These are phyloP conservation scores for Ascaphus truei DNA, from an alignment of 2,113 vertebrate genomes.

Conservation along the genomic window DNA sequence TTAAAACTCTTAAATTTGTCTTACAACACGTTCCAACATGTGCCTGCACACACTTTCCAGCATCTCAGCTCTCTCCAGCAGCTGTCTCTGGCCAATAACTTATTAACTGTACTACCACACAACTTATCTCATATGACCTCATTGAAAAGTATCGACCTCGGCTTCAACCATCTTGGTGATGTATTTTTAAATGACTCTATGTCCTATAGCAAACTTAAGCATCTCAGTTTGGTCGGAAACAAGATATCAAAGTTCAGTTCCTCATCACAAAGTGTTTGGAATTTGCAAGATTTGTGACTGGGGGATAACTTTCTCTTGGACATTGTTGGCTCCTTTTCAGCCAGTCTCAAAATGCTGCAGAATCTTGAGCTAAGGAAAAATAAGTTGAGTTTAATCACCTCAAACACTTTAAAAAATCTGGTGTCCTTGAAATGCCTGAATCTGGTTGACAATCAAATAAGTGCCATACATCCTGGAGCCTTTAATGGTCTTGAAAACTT, in stretches of 20 bases:
- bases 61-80: slow-evolving; percentile 17
- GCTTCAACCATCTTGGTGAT: slow-evolving; percentile 46
- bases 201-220: slow-evolving; percentile 42
- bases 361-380: slow-evolving; percentile 47
- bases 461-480: background rate
- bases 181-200: slow-evolving; percentile 50
- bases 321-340: slow-evolving; percentile 43
- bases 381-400: slow-evolving; percentile 38
- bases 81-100: slow-evolving; percentile 47
- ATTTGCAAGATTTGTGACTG: slow-evolving; percentile 47
- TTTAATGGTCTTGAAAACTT: slow-evolving; percentile 52
- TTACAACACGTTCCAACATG: slow-evolving; percentile 21
- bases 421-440: slow-evolving; percentile 40
- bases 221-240: slow-evolving; percentile 50
- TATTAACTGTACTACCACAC: slow-evolving; percentile 36
- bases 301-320: slow-evolving; percentile 44
- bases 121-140: slow-evolving; percentile 31
- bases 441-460: slow-evolving; percentile 52
- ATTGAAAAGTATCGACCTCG: slow-evolving; percentile 53
- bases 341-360: slow-evolving; percentile 43
- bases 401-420: slow-evolving; percentile 33
- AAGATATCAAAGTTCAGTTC: slow-evolving; percentile 28
- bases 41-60: slow-evolving; percentile 37
- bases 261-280: slow-evolving; percentile 36
- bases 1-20: slow-evolving; percentile 50